Evolutionary conservation across 2,888 invertebrate species (phyloP).

Genomic region (Eupithecia centaureata): DNA sequence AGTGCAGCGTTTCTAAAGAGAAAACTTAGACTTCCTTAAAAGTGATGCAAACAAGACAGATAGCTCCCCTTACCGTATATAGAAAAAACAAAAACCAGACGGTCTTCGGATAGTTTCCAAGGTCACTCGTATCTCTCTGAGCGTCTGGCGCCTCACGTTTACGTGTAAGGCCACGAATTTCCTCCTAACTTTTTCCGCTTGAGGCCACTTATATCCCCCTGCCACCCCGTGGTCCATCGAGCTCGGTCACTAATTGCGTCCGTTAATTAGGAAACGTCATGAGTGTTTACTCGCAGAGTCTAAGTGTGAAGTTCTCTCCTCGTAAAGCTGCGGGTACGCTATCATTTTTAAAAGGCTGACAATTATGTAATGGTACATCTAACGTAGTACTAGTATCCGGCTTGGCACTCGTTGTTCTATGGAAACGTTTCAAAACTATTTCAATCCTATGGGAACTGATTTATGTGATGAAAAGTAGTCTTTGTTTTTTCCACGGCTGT

Average conservation of each 20-base stretch:
- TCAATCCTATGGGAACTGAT: too few relatives aligned
- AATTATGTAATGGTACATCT: too few relatives aligned
- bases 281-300: slow-evolving; percentile 82
- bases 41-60: slow-evolving; percentile 1
- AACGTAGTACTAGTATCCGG: too few relatives aligned
- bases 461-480: too few relatives aligned
- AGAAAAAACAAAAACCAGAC: slow-evolving; percentile 23
- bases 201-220: slow-evolving; percentile 74
- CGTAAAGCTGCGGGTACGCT: slow-evolving; percentile 58
- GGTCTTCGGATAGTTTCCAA: slow-evolving; percentile 49
- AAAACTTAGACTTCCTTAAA: not conserved
- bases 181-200: slow-evolving; percentile 78
- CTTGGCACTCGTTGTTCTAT: too few relatives aligned
- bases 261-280: slow-evolving; percentile 85
- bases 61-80: slow-evolving; percentile 8
- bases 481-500: too few relatives aligned
- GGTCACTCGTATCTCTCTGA: slow-evolving; percentile 50
- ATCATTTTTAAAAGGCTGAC: not conserved
- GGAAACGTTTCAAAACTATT: too few relatives aligned
- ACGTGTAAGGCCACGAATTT: slow-evolving; percentile 75
- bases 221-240: slow-evolving; percentile 66
- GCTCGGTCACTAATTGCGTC: slow-evolving; percentile 83
- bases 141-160: slow-evolving; percentile 62
- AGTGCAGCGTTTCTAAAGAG: not conserved
- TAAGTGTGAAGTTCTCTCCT: slow-evolving; percentile 82